Evolutionary conservation across 2,888 invertebrate genomes (phyloP).

Genomic region (Megaustenia siamemsis): DNA sequence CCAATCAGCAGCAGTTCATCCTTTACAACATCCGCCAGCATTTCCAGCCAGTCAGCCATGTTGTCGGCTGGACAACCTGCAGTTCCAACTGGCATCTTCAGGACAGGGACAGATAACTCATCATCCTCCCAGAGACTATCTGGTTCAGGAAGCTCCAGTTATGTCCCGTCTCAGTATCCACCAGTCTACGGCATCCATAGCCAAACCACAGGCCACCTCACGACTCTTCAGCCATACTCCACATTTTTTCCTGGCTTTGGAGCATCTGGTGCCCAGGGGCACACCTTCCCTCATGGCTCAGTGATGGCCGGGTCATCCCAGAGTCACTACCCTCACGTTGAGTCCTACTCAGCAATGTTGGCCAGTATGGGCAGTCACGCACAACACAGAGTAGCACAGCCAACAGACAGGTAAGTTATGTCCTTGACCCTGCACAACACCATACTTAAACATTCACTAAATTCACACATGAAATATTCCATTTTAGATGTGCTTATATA

Average conservation of each 20-base stretch:
- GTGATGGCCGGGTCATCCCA: slow-evolving; percentile 26
- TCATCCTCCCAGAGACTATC: slow-evolving; percentile 41
- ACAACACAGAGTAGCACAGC: slow-evolving; percentile 60
- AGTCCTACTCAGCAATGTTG: slow-evolving; percentile 75
- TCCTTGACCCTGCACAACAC: not conserved
- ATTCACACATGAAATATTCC: too few relatives aligned
- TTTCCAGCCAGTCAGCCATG: slow-evolving; percentile 50
- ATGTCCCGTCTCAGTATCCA: slow-evolving; percentile 58
- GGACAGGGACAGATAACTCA: slow-evolving; percentile 64
- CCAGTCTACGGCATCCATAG: slow-evolving; percentile 61
- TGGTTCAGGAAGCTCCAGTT: slow-evolving; percentile 37
- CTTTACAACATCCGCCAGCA: not conserved
- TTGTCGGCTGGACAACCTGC: slow-evolving; percentile 60
- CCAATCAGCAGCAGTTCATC: not conserved
- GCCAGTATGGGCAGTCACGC: slow-evolving; percentile 76
- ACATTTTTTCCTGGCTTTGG: slow-evolving; percentile 64
- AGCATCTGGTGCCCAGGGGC: slow-evolving; percentile 32
- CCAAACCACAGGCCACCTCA: slow-evolving; percentile 60
- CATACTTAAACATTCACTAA: too few relatives aligned
- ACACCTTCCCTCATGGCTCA: slow-evolving; percentile 40
- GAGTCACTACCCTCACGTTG: slow-evolving; percentile 69
- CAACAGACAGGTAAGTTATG: slow-evolving; percentile 30
- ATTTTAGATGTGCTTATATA: too few relatives aligned
- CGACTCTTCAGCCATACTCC: slow-evolving; percentile 65
- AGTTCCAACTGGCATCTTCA: slow-evolving; percentile 59